Percentiles rank a stretch among this genome's conserved stretches.
Conservation (phyloP, 2,113 vertebrate genomes). For the pig (Sus scrofa) region T2T-Sscrofa CM000814.6:417001-417500, state of each 20-base stretch:
- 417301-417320: no score
- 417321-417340: no score
- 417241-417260: accelerated
- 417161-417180: background rate
- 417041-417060: background rate
- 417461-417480: background rate
- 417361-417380: background rate
- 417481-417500: background rate
- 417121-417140: background rate
- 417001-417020: accelerated
- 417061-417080: background rate
- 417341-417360: background rate
- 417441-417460: background rate
- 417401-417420: background rate
- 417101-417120: accelerated
- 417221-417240: no score
- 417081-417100: background rate
- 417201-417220: accelerated
- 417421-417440: background rate
- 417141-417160: background rate
- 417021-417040: background rate
- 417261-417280: accelerated
- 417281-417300: background rate
- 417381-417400: background rate
- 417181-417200: background rate